Evolutionary conservation across 2,888 invertebrate species (phyloP).

Genomic region (Lithophane ornitopus): DNA sequence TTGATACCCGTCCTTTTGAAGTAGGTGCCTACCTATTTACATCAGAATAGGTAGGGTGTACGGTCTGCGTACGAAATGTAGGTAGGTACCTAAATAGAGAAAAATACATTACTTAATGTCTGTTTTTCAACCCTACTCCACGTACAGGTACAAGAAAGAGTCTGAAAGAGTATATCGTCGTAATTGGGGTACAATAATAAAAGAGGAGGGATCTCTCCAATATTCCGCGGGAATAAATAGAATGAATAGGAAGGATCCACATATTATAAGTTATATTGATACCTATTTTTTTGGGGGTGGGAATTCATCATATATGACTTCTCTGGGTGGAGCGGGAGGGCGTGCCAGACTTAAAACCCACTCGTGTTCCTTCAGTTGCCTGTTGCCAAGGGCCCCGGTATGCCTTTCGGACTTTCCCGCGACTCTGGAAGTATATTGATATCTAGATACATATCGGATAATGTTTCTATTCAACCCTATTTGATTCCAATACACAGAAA

Average conservation of each 20-base stretch:
- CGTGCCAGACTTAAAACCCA: too few species aligned
- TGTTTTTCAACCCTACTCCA: slow-evolving; percentile 35
- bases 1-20: not conserved
- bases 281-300: too few species aligned
- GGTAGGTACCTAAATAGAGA: too few species aligned
- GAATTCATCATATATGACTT: too few species aligned
- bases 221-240: slow-evolving; percentile 31
- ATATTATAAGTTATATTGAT: slow-evolving; percentile 5
- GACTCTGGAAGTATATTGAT: too few species aligned
- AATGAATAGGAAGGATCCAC: slow-evolving; percentile 39
- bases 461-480: not conserved
- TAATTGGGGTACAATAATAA: slow-evolving; percentile 22
- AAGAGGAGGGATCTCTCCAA: slow-evolving; percentile 11
- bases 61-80: not conserved
- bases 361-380: too few species aligned
- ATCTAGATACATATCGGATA: too few species aligned
- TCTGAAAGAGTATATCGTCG: too few species aligned
- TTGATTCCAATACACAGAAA: not conserved
- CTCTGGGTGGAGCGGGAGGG: too few species aligned
- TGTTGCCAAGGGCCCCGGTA: too few species aligned
- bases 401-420: too few species aligned
- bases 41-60: not conserved
- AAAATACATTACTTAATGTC: slow-evolving; percentile 10
- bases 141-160: slow-evolving; percentile 14
- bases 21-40: not conserved